These are phyloP conservation scores for Actinia tenebrosa DNA, from an alignment of 64 coral and sea anemone genomes.

Conservation along the genomic window DNA sequence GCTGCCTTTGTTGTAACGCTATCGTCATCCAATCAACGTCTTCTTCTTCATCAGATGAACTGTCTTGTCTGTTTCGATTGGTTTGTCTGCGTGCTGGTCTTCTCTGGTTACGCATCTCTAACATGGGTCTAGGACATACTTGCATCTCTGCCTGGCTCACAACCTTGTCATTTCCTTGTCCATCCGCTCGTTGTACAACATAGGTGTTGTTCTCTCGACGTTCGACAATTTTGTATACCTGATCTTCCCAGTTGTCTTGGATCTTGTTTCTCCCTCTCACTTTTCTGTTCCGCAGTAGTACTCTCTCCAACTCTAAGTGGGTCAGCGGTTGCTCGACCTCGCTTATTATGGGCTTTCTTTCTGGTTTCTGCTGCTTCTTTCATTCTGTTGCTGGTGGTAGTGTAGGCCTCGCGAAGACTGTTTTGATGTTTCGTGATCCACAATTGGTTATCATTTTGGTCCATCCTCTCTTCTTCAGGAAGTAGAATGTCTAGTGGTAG, in stretches of 20 bases:
- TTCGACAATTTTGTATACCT: constrained; percentile 8
- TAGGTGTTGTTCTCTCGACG: not conserved
- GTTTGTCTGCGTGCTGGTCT: too few relatives aligned
- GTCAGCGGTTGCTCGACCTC: not conserved
- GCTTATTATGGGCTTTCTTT: not conserved
- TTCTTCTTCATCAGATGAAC: too few relatives aligned
- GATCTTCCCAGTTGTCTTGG: not conserved
- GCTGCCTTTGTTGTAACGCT: too few relatives aligned
- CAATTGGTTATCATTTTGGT: not conserved
- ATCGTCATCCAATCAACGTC: too few relatives aligned
- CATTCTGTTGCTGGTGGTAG: constrained; percentile 2
- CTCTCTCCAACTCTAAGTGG: not conserved
- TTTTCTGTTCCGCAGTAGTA: constrained; percentile 13
- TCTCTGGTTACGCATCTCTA: too few relatives aligned
- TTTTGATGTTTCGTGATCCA: constrained; percentile 21
- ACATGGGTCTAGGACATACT: not conserved
- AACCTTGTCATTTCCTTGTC: constrained; percentile 1
- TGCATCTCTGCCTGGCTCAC: constrained; percentile 29
- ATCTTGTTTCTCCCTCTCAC: constrained; percentile 34
- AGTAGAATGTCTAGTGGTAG: not conserved
- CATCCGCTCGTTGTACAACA: not conserved
- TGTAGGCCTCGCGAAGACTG: not conserved
- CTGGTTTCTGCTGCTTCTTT: not conserved
- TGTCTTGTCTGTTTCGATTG: too few relatives aligned
- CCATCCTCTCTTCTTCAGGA: not conserved